Percentiles rank a stretch among this genome's conserved stretches.
Evolutionary conservation across 2,797 vertebrate genomes (phyloP).

Genomic region (Halcyon smyrnensis): DNA sequence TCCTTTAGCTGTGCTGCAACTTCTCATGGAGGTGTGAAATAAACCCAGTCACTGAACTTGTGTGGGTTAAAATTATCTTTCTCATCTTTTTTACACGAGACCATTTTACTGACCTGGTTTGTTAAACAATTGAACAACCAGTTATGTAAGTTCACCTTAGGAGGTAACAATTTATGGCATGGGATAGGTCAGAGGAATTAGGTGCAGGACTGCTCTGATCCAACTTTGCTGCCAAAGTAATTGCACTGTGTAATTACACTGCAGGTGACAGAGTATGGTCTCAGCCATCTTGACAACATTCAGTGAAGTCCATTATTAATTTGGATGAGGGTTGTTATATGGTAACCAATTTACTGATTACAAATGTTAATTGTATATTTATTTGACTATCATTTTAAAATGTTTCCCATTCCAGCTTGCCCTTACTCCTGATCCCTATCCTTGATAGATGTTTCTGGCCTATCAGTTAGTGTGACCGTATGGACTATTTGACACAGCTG

Average conservation of each 20-base stretch:
- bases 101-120: background rate
- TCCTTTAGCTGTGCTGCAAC: background rate
- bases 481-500: background rate
- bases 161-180: background rate
- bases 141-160: background rate
- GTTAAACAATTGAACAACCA: background rate
- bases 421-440: background rate
- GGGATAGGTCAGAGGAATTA: background rate
- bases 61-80: background rate
- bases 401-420: background rate
- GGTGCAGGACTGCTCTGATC: background rate
- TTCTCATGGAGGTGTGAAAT: background rate
- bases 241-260: background rate
- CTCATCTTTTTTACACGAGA: background rate
- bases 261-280: background rate
- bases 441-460: background rate
- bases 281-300: background rate
- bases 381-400: background rate
- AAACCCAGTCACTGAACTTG: background rate
- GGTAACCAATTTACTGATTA: background rate
- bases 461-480: background rate
- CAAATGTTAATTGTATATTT: background rate
- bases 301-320: background rate
- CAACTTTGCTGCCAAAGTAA: background rate
- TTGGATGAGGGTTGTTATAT: background rate